These are phyloP conservation scores for Malacoraja senta DNA, from an alignment of 2,797 vertebrate species.

Conservation along the genomic window DNA sequence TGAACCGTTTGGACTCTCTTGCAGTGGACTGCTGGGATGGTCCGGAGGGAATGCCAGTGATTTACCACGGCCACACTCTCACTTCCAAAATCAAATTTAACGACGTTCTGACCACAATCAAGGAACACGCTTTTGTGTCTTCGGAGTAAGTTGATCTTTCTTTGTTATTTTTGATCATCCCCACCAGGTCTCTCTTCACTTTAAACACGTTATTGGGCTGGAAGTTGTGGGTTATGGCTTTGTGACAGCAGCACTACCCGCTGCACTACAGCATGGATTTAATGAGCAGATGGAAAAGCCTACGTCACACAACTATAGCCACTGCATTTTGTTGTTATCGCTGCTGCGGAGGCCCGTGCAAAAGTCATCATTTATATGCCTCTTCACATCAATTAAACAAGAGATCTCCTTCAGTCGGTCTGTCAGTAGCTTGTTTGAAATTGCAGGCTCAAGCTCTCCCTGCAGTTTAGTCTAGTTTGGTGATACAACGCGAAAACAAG, in stretches of 20 bases:
- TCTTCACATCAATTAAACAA: not conserved
- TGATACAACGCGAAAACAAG: too few species aligned
- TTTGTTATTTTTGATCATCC: not conserved
- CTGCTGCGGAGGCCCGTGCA: not conserved
- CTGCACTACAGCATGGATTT: too few species aligned
- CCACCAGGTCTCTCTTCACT: not conserved
- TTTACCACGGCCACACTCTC: conserved; percentile 96
- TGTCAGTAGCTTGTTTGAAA: not conserved
- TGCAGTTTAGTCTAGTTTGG: not conserved
- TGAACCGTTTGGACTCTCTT: conserved; percentile 41
- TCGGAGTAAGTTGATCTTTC: conserved; percentile 74
- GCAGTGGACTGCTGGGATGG: conserved; percentile 99
- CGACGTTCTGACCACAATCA: conserved; percentile 88
- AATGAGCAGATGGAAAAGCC: not conserved
- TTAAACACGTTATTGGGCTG: not conserved
- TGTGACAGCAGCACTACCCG: too few species aligned
- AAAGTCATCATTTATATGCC: not conserved
- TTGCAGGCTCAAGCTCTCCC: not conserved
- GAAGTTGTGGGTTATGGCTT: too few species aligned
- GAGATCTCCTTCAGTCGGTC: not conserved
- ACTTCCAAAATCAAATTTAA: conserved; percentile 97
- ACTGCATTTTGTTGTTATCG: not conserved
- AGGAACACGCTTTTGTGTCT: conserved; percentile 92
- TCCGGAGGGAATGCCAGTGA: conserved; percentile 93
- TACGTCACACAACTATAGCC: not conserved